Base-by-base conservation (phyloP, 2,797 vertebrate species). In the Eidolon dupreanum region DNA sequence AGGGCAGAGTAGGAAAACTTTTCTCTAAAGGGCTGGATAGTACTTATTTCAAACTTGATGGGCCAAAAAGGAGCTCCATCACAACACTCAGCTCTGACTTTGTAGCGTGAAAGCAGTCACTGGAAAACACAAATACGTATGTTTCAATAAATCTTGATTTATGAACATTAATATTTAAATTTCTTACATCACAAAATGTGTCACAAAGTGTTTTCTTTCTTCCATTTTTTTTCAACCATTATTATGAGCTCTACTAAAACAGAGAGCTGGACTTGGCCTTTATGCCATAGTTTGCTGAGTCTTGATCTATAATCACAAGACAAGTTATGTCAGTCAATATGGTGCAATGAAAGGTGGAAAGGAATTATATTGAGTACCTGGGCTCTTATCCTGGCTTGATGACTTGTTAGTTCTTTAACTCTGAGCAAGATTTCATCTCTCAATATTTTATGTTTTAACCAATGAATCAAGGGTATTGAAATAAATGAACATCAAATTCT, bases 1-100 rank as follows among this genome's bases (percentile, higher is more conserved):
- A 71, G 53, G 1, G 0, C 2, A 46, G 4, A 1, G 2, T 1
- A 16, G 49, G 20, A 22, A 31, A 66, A 16, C 3, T 22, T 89
- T 41, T 53, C 17, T 86, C 28, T 70, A 33, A 77, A 46, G 10
- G 51, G 16, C 2, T 43, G 90, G 20, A 46, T 33, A 28, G n/a
- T 74, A 82, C 38, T 46, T 66, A 86, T 53, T 59, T 66, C 12
- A 43, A 26, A 15, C 3, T 66, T 66, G 41, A 3, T 11, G 16
- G 20, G 8, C 51, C 36, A 43, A 86, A 77, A 70, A 2, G 36
- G 43, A 70, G 26, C n/a, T 41, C 65, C 19, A 5, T 41, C 57
- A n/a, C 51, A 57, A 5, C 19, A 22, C 7, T 51, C 13, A 51
- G 7, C 0, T 13, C 8, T 46, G 61, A 31, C 3, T 77, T 86